Conservation (phyloP, 1,140 invertebrate species). For the Sipha flava region DNA sequence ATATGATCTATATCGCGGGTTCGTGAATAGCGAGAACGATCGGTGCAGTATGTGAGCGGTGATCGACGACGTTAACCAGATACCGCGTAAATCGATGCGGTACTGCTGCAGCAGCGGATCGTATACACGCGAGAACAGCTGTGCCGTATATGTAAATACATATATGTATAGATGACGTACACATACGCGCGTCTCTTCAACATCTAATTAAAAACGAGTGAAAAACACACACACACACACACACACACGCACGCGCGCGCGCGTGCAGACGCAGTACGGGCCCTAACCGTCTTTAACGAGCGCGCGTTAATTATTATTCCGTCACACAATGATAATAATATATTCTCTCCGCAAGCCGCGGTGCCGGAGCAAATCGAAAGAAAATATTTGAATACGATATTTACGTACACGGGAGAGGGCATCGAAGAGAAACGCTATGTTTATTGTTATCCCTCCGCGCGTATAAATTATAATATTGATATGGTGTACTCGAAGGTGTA, state of each 20-base stretch:
- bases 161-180: too few relatives aligned
- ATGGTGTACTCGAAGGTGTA: too few relatives aligned
- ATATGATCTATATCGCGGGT: too few relatives aligned
- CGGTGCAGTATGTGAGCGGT: neutral
- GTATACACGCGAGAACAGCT: neutral
- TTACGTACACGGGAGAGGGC: too few relatives aligned
- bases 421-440: too few relatives aligned
- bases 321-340: neutral
- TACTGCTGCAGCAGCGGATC: neutral
- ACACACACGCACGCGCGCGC: too few relatives aligned
- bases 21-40: neutral
- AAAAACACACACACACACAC: neutral
- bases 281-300: neutral
- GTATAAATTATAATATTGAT: too few relatives aligned
- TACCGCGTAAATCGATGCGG: neutral
- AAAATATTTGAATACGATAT: neutral
- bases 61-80: conserved; percentile 8
- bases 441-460: too few relatives aligned
- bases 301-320: neutral
- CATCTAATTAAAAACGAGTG: neutral
- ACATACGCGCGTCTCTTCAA: neutral
- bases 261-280: too few relatives aligned
- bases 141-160: neutral
- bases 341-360: neutral
- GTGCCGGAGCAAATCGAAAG: neutral